Conservation (phyloP, 2,797 vertebrate species). For the Fistularia tabacaria region DNA sequence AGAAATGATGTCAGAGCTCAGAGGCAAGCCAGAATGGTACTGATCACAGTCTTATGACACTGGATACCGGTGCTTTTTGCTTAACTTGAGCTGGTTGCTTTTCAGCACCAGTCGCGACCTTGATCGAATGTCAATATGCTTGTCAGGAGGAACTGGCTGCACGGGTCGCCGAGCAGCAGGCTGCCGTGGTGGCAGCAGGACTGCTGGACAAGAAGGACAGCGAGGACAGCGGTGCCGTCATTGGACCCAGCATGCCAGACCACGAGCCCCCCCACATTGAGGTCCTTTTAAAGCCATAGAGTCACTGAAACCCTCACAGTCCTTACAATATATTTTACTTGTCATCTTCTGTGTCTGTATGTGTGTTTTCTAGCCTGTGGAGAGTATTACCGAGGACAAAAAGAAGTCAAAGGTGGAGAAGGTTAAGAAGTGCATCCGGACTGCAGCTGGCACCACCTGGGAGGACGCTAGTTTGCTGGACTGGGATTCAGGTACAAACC, state of each 20-base stretch:
- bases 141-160: slow-evolving; percentile 82
- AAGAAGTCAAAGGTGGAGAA: slow-evolving; percentile 84
- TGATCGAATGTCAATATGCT: no score
- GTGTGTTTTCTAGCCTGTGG: slow-evolving; percentile 64
- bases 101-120: no score
- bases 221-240: slow-evolving; percentile 64
- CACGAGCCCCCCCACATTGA: slow-evolving; percentile 67
- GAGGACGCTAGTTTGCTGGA: slow-evolving; percentile 87
- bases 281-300: slow-evolving; percentile 20
- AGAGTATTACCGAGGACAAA: slow-evolving; percentile 81
- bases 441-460: slow-evolving; percentile 86
- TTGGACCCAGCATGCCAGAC: slow-evolving; percentile 81
- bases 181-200: slow-evolving; percentile 72
- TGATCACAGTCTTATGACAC: no score
- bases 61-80: no score
- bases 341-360: not conserved
- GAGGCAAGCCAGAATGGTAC: slow-evolving; percentile 76
- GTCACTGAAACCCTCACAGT: not conserved
- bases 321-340: not conserved
- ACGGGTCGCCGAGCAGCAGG: slow-evolving; percentile 77
- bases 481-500: slow-evolving; percentile 83
- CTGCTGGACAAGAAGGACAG: slow-evolving; percentile 76
- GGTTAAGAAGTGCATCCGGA: slow-evolving; percentile 87
- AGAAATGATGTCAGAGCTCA: slow-evolving; percentile 69
- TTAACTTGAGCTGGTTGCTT: no score